phyloP scores from a whole-genome alignment of 2,797 vertebrate species.

The Fistularia commersonii region DNA sequence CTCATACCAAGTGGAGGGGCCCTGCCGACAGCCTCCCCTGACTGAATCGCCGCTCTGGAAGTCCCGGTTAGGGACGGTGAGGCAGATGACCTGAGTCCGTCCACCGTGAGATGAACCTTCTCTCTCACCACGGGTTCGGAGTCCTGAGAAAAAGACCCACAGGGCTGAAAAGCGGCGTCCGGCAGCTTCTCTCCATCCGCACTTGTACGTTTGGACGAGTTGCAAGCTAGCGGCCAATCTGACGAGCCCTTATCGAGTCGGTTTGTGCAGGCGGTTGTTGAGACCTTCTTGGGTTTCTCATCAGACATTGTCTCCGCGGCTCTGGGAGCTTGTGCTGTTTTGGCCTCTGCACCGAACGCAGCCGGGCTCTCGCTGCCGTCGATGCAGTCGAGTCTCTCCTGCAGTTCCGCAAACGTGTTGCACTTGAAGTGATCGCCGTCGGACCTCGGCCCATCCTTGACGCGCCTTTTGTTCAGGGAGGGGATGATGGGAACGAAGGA shows the following conservation, averaged over 20 bases:
- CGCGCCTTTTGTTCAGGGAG: conserved; percentile 83
- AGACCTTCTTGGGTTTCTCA: conserved; percentile 69
- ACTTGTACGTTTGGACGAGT: conserved; percentile 30
- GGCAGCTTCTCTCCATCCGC: conserved; percentile 63
- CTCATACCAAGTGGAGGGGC: conserved; percentile 93
- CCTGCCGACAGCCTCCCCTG: conserved; percentile 61
- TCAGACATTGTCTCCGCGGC: conserved; percentile 66
- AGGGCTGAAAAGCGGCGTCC: conserved; percentile 43
- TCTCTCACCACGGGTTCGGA: conserved; percentile 77
- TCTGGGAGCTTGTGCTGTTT: conserved; percentile 57
- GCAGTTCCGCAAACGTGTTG: conserved; percentile 98
- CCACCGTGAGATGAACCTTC: conserved; percentile 74
- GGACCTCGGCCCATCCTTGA: conserved; percentile 78
- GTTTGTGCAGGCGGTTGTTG: conserved; percentile 47
- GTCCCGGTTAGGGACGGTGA: conserved; percentile 80
- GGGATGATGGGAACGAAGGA: conserved; percentile 97
- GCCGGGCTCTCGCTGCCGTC: conserved; percentile 90
- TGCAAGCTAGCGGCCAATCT: too few relatives aligned
- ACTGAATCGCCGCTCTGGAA: conserved; percentile 62
- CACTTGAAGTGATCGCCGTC: conserved; percentile 88
- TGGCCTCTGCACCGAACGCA: conserved; percentile 79
- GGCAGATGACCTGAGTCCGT: conserved; percentile 81
- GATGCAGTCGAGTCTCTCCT: conserved; percentile 94
- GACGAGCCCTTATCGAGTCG: too few relatives aligned
- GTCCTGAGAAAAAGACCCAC: conserved; percentile 74